phyloP scores from a whole-genome alignment of 1,140 invertebrate species.

The Drosophila sproati region DNA sequence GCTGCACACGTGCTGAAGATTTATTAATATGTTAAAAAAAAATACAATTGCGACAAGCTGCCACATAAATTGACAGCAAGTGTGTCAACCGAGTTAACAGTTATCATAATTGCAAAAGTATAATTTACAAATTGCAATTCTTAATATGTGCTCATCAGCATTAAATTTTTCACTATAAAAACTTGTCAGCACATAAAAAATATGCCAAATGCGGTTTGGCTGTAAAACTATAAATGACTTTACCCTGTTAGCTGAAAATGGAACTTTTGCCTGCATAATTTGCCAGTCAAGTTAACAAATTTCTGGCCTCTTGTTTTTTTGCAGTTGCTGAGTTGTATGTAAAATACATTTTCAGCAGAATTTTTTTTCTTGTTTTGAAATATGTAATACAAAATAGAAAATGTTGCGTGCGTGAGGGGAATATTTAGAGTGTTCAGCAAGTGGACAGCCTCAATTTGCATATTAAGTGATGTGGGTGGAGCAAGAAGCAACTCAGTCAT shows the following conservation, averaged over 20 bases:
- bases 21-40: not conserved
- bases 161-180: constrained; percentile 20
- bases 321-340: not conserved
- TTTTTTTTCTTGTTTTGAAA: constrained; percentile 3
- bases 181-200: constrained; percentile 35
- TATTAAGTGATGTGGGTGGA: constrained; percentile 34
- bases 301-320: not conserved
- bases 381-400: constrained; percentile 31
- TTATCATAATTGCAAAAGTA: not conserved
- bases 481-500: not conserved
- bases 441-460: constrained; percentile 46
- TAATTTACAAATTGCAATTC: constrained; percentile 15
- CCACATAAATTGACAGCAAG: not conserved
- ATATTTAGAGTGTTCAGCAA: constrained; percentile 16
- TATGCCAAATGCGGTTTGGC: constrained; percentile 10
- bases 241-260: not conserved
- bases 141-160: constrained; percentile 41
- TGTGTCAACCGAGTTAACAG: not conserved
- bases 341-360: constrained; percentile 5
- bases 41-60: not conserved
- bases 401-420: constrained; percentile 19
- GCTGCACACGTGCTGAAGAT: constrained; percentile 9
- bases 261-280: not conserved
- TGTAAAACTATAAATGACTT: constrained; percentile 33
- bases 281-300: constrained; percentile 4